Base-by-base conservation (phyloP, 2,888 invertebrate species). In the Lathronympha strigana region DNA sequence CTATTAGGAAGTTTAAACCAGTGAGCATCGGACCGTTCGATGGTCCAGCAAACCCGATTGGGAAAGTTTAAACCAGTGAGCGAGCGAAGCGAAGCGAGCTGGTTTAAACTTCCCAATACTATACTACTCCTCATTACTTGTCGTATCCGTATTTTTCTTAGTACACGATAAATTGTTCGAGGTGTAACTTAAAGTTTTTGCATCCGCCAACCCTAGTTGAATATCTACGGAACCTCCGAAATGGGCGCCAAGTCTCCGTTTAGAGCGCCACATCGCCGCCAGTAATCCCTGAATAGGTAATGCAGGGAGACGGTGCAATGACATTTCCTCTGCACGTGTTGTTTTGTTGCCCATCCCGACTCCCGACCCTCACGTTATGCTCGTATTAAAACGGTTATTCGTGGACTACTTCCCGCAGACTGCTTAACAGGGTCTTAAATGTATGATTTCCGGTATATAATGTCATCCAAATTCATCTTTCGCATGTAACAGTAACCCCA, bases 221-320 rank as follows among this genome's bases (percentile, higher is more conserved):
- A 60, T 66, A 69, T 63, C 67, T 64, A 68, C 43, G 62, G 70
- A 72, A 74, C 70, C 67, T 70, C 70, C 67, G 60, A 75, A 75
- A 76, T 74, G 76, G 72, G 72, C 58, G 58, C 70, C 70, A 67
- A 43, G 63, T 63, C 63, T 63, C 57, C 60, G 43, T 58, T 67
- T 58, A 45, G 61, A 49, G 49, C 63, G 43, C 66, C 69, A 68
- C 69, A 64, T 66, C 64, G 64, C 67, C 69, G 66, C 50, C 70
- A 61, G 72, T 75, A 74, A 76, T 76, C 76, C 73, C 70, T 75
- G 74, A 77, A 77, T 77, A 71, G 70, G 68, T 74, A 75, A 76
- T 75, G 69, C 70, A 61, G 66, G 68, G 54, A 66, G 66, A 43
- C 70, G 70, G 73, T 73, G 73, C 75, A 73, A 73, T 74, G 73